Conservation (phyloP, 2,113 vertebrate species). For the Heliornis fulica region DNA sequence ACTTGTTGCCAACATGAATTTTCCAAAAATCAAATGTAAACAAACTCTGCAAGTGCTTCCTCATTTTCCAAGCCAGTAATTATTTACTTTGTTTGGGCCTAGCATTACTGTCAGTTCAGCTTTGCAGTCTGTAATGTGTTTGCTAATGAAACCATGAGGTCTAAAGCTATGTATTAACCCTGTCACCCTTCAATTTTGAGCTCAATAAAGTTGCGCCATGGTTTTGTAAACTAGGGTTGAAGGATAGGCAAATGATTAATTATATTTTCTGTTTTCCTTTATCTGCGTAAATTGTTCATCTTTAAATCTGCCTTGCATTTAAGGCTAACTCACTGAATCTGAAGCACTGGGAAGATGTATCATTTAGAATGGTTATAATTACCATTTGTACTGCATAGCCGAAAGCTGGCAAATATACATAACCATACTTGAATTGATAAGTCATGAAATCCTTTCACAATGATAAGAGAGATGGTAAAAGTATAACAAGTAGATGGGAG, state of each 20-base stretch:
- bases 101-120: slow-evolving; percentile 81
- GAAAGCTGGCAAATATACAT: slow-evolving; percentile 28
- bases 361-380: slow-evolving; percentile 41
- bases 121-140: slow-evolving; percentile 81
- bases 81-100: slow-evolving; percentile 84
- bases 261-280: slow-evolving; percentile 76
- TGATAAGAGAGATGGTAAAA: background rate
- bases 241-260: slow-evolving; percentile 79
- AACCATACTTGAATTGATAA: slow-evolving; percentile 2
- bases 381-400: slow-evolving; percentile 36
- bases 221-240: slow-evolving; percentile 81
- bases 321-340: slow-evolving; percentile 69
- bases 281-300: slow-evolving; percentile 78
- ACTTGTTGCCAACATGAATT: slow-evolving; percentile 82
- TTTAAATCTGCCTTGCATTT: slow-evolving; percentile 75
- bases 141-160: slow-evolving; percentile 83
- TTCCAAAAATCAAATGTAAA: slow-evolving; percentile 84
- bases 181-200: slow-evolving; percentile 81
- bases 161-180: slow-evolving; percentile 83
- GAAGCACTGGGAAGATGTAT: slow-evolving; percentile 41
- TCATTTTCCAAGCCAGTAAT: slow-evolving; percentile 81
- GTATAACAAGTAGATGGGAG: background rate
- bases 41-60: slow-evolving; percentile 81
- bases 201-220: slow-evolving; percentile 80
- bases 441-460: background rate